phyloP scores from a whole-genome alignment of 2,888 invertebrate species.

The Alitta virens region DNA sequence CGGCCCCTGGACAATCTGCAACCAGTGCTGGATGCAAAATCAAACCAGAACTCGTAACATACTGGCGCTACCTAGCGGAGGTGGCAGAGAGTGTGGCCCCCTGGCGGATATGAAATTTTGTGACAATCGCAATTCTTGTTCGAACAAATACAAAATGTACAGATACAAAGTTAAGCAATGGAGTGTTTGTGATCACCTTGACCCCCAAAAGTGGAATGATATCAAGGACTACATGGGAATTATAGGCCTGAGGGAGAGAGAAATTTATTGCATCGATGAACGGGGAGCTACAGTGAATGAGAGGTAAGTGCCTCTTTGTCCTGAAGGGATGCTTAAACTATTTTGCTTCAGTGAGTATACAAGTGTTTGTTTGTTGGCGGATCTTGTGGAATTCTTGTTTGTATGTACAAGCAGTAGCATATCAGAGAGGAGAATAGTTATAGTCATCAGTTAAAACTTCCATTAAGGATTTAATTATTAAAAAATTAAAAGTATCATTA shows the following conservation, averaged over 20 bases:
- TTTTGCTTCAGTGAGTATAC: too few relatives aligned
- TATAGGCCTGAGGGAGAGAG: conserved; percentile 23
- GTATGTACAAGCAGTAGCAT: too few relatives aligned
- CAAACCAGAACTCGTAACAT: conserved; percentile 19
- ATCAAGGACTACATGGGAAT: conserved; percentile 14
- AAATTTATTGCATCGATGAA: conserved; percentile 22
- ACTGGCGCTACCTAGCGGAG: conserved; percentile 16
- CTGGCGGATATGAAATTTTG: conserved; percentile 8
- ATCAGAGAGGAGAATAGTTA: too few relatives aligned
- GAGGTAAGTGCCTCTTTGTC: conserved; percentile 13
- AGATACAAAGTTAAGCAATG: conserved; percentile 12
- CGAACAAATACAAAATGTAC: not conserved
- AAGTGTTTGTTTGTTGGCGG: too few relatives aligned
- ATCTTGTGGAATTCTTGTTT: too few relatives aligned
- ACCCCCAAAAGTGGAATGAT: conserved; percentile 4
- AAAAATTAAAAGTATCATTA: too few relatives aligned
- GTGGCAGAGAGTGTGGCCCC: conserved; percentile 16
- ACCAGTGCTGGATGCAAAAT: conserved; percentile 21
- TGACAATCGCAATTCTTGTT: not conserved
- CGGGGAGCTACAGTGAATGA: conserved; percentile 19
- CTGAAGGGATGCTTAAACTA: too few relatives aligned
- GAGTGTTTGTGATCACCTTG: conserved; percentile 16
- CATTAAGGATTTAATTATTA: too few relatives aligned
- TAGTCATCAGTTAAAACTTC: too few relatives aligned
- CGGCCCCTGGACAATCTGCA: conserved; percentile 28